Evolutionary conservation across 1,140 invertebrate species (phyloP), one percentile per base, ranked within the genome.

Genomic region (Drosophila novamexicana): DNA sequence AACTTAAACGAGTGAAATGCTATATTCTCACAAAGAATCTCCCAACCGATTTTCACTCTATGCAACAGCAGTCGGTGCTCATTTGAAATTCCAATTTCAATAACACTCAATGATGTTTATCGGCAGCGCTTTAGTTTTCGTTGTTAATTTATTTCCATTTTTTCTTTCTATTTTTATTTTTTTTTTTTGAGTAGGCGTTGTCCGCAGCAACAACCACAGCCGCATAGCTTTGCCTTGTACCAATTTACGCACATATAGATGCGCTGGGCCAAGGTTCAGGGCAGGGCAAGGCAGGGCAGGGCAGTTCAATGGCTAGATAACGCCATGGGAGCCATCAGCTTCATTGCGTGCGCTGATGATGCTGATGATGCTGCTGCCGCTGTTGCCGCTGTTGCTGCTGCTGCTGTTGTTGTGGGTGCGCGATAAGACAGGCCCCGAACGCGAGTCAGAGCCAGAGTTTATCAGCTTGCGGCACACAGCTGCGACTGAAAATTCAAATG

Each of bases 51-150:
- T 73, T 79, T 72, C 54, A 39, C 71, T 76, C 65, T 52, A 9
- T 50, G 32, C 16, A 50, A 57, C 32, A 66, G 54, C 22, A 29
- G 22, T 68, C 78, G 67, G 63, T 54, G 44, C 82, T 89, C 86
- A 89, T 89, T 89, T 89, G 80, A 90, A 89, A 89, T 89, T 81
- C 78, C 72, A 80, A 85, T 85, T 85, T 85, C 77, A 78, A 85
- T 81, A 88, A 88, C 84, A 80, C 77, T 89, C 79, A 80, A 79
- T 88, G 84, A 89, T 89, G 71, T 84, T 89, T 89, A 89, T 89
- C 84, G 70, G 71, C 53, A 71, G 18, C 61, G 53, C 53, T 58
- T 72, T 32, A 53, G 37, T 47, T 37, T 76, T 45, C 42, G 49
- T 49, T 40, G 9, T 37, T 39, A 18, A n/a, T 63, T 40, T 40